Conservation (phyloP, 2,888 invertebrate species). For the Sipha maydis region DNA sequence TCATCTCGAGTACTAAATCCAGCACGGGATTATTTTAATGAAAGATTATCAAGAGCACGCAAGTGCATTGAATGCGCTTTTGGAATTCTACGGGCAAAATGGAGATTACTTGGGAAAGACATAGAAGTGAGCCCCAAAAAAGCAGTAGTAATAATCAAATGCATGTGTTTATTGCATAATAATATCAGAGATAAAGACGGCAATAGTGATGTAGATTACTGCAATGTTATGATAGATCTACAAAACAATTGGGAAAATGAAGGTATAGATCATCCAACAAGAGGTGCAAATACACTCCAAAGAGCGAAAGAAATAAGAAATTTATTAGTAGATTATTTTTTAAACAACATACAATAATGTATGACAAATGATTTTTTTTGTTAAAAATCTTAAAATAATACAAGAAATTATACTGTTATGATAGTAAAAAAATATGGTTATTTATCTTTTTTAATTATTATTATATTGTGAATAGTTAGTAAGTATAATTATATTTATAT, state of each 20-base stretch:
- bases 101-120: conserved; percentile 24
- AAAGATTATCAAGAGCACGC: not conserved
- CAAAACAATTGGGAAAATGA: not conserved
- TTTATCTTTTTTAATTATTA: no score
- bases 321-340: conserved; percentile 12
- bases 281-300: not conserved
- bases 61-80: conserved; percentile 14
- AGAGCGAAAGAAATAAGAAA: conserved; percentile 14
- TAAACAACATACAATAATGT: no score
- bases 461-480: no score
- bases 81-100: conserved; percentile 18
- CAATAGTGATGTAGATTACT: conserved; percentile 21
- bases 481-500: no score
- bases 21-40: not conserved
- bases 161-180: conserved; percentile 1
- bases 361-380: no score
- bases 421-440: no score
- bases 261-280: not conserved
- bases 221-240: not conserved
- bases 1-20: not conserved
- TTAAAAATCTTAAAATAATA: no score
- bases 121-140: conserved; percentile 12
- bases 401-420: no score
- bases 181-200: conserved; percentile 10
- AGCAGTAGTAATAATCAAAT: not conserved